These are phyloP conservation scores for Meta bourneti DNA, from an alignment of 2,888 invertebrate species.

Conservation along the genomic window DNA sequence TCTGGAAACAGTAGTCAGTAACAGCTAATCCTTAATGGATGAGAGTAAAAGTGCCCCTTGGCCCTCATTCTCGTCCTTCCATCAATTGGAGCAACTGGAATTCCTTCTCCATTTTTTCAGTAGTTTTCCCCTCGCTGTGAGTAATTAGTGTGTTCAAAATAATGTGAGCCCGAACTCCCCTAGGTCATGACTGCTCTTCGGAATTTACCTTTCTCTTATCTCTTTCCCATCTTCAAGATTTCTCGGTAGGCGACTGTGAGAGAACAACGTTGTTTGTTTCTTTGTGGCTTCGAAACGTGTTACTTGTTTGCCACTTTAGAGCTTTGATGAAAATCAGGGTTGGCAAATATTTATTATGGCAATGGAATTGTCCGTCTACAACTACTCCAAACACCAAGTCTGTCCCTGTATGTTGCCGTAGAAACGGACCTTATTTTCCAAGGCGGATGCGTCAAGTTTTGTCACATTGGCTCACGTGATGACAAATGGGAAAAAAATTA, in stretches of 20 bases:
- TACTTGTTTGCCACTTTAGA: not conserved
- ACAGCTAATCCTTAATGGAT: not conserved
- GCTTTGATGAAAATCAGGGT: too few relatives aligned
- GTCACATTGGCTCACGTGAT: too few relatives aligned
- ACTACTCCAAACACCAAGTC: too few relatives aligned
- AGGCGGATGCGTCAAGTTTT: too few relatives aligned
- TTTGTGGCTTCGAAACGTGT: not conserved
- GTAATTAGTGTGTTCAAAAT: not conserved
- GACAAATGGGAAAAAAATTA: too few relatives aligned
- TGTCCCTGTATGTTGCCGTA: too few relatives aligned
- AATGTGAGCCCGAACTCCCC: not conserved
- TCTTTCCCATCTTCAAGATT: not conserved
- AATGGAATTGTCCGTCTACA: too few relatives aligned
- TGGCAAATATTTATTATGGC: too few relatives aligned
- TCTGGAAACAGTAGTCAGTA: not conserved
- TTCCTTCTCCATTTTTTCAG: not conserved
- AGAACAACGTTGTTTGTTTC: not conserved
- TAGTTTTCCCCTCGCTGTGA: not conserved
- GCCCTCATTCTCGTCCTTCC: not conserved
- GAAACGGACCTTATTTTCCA: too few relatives aligned
- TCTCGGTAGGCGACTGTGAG: not conserved
- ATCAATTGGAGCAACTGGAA: not conserved
- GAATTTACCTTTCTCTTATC: not conserved
- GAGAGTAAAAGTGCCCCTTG: not conserved
- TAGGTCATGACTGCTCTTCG: not conserved